Conservation (phyloP, 2,888 invertebrate species). For the Brachypterus glaber region DNA sequence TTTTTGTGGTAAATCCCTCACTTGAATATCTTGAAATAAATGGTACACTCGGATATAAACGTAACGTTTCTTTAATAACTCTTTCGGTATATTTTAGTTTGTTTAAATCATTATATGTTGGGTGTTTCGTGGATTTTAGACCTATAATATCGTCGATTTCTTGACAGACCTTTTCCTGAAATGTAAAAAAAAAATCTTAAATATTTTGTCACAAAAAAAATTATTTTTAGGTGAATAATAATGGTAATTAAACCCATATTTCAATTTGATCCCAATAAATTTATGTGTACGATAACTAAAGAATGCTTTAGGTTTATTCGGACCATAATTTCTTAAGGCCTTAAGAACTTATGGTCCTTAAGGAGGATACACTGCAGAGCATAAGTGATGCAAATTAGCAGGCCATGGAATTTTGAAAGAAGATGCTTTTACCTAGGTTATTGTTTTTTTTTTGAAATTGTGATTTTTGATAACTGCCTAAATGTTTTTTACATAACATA, state of each 20-base stretch:
- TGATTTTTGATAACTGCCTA: too few relatives aligned
- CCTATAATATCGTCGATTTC: slow-evolving; percentile 25
- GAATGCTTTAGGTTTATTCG: too few relatives aligned
- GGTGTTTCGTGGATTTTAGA: slow-evolving; percentile 9
- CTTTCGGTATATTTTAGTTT: slow-evolving; percentile 35
- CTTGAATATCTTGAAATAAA: slow-evolving; percentile 30
- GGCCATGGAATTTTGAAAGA: too few relatives aligned
- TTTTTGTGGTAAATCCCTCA: slow-evolving; percentile 23
- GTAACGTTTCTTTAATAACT: slow-evolving; percentile 34
- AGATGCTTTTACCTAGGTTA: too few relatives aligned
- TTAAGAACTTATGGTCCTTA: too few relatives aligned
- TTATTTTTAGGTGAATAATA: background rate
- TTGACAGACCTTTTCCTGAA: slow-evolving; percentile 18
- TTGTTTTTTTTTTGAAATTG: too few relatives aligned
- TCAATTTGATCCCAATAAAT: too few relatives aligned
- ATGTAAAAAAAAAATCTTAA: background rate
- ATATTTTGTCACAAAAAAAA: background rate
- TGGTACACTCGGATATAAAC: slow-evolving; percentile 36
- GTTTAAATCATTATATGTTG: slow-evolving; percentile 30
- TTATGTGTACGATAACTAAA: too few relatives aligned
- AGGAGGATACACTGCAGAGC: too few relatives aligned
- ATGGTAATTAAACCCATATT: background rate
- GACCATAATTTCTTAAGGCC: too few relatives aligned
- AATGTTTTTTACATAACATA: too few relatives aligned
- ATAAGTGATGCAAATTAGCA: too few relatives aligned